These are phyloP conservation scores for Limnephilus rhombicus DNA, from an alignment of 2,888 invertebrate species.

Conservation along the genomic window DNA sequence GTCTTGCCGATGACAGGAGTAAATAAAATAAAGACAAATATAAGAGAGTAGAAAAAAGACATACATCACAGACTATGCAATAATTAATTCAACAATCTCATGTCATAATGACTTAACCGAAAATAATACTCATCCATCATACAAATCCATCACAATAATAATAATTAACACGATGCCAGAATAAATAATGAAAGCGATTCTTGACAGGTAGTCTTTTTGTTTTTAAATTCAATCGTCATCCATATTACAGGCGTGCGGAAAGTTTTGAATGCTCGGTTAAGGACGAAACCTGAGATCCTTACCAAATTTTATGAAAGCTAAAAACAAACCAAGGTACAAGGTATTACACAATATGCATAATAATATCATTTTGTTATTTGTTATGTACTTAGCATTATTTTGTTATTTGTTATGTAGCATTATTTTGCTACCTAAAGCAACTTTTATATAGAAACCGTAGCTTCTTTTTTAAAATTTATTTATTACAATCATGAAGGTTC, in stretches of 20 bases:
- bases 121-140: not conserved
- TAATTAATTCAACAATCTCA: not conserved
- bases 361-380: no score
- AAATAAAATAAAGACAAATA: no score
- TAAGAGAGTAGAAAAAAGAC: no score
- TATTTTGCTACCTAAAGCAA: no score
- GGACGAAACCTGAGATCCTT: not conserved
- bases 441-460: no score
- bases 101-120: not conserved
- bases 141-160: not conserved
- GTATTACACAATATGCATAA: no score
- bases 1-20: no score
- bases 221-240: not conserved
- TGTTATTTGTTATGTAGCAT: not conserved
- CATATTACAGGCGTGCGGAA: not conserved
- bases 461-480: no score
- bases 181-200: not conserved
- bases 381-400: not conserved
- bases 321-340: not conserved
- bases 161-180: not conserved
- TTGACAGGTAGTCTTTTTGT: not conserved
- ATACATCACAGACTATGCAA: no score
- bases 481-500: no score
- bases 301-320: not conserved
- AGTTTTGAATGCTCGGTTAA: not conserved